These are phyloP conservation scores for Cyprinella venusta DNA, from an alignment of 2,797 vertebrate genomes.

Conservation along the genomic window DNA sequence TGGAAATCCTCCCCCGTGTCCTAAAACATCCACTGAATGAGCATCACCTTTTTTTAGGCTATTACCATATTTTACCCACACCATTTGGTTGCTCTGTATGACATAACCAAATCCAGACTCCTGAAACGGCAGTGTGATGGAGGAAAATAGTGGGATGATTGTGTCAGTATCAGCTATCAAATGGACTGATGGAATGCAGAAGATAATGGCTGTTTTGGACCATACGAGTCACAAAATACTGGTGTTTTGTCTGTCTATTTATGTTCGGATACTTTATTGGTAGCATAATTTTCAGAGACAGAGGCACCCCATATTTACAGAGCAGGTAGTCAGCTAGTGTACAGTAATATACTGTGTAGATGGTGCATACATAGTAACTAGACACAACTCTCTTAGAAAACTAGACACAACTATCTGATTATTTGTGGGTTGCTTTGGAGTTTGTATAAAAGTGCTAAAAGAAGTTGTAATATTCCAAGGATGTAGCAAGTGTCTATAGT, in stretches of 20 bases:
- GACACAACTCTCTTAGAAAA: background rate
- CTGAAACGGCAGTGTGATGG: background rate
- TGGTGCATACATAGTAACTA: background rate
- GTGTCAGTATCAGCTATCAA: slow-evolving; percentile 5
- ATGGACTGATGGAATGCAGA: slow-evolving; percentile 1
- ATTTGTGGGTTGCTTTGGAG: background rate
- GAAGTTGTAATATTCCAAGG: background rate
- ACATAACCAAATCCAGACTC: background rate
- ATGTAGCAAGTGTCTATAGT: background rate
- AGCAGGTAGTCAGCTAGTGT: background rate
- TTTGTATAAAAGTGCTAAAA: background rate
- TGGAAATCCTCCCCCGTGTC: background rate
- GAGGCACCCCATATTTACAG: background rate
- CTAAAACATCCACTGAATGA: background rate
- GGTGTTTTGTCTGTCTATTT: slow-evolving; percentile 2
- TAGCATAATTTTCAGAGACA: background rate
- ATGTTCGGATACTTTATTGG: background rate
- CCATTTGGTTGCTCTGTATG: background rate
- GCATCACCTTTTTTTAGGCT: slow-evolving; percentile 4
- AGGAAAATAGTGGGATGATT: background rate
- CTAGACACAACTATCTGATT: background rate
- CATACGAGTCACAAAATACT: background rate
- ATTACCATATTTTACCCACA: background rate
- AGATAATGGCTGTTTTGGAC: slow-evolving; percentile 3
- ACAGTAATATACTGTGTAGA: background rate